A percentile compares a stretch with the other conserved stretches of the same genome.
Conservation (phyloP, 2,797 vertebrate species). For the Eulemur mongoz region DNA sequence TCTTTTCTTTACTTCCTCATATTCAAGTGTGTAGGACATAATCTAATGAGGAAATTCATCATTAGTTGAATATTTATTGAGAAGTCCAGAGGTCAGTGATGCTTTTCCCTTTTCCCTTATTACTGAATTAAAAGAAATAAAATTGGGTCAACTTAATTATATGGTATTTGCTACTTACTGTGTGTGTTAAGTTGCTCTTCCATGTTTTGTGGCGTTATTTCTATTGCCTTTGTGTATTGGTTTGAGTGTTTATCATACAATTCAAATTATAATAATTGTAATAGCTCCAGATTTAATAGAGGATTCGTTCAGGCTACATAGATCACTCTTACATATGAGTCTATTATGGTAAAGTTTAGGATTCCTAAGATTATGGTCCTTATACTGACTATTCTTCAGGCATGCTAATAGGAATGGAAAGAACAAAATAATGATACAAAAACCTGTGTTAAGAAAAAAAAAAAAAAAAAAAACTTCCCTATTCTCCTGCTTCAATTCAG, state of each 20-base stretch:
- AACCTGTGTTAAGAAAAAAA: not conserved
- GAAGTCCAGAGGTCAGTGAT: not conserved
- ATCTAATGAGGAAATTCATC: slow-evolving; percentile 28
- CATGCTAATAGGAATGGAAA: not conserved
- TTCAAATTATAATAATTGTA: not conserved
- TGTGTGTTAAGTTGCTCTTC: not conserved
- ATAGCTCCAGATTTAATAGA: not conserved
- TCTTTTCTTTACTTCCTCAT: not conserved
- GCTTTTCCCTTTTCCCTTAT: not conserved
- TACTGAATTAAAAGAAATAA: not conserved
- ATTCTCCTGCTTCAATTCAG: not conserved
- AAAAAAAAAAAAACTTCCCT: not conserved
- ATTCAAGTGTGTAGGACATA: not conserved
- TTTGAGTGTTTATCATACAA: not conserved
- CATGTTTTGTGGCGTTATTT: not conserved
- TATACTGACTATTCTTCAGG: not conserved
- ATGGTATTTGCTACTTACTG: not conserved
- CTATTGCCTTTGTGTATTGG: not conserved
- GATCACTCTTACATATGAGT: not conserved
- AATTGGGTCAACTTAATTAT: not conserved
- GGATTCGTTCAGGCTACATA: not conserved
- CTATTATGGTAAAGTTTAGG: not conserved
- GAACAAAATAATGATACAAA: not conserved
- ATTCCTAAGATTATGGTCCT: not conserved
- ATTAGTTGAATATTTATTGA: slow-evolving; percentile 42